Base-by-base conservation (phyloP, 2,888 invertebrate genomes). In the Nomada lathburiana region DNA sequence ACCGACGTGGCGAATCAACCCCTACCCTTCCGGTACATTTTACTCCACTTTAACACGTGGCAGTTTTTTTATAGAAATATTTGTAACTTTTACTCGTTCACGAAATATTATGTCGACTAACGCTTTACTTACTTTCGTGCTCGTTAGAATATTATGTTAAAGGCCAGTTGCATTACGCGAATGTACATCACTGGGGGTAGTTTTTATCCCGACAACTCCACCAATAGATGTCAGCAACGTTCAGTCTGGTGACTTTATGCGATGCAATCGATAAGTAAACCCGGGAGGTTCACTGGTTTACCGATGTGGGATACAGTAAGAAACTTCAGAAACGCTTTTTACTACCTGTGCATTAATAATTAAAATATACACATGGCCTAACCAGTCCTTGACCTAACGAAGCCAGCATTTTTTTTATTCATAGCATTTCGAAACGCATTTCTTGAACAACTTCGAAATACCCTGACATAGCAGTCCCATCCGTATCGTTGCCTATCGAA, bases 191-290 rank as follows among this genome's bases (percentile, higher is more conserved):
- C 3, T 44, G 69, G 67, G 76, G 75, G 53, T 71, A n/a, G 60
- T 62, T 74, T 76, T 67, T 16, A 20, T 59, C 13, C 36, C 29
- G 13, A 26, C 23, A 11, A 26, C 53, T 10, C 26, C 23, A 0
- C 67, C 82, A 67, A 74, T n/a, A 90, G 90, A 86, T 90, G 90
- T 87, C 90, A 84, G 86, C 65, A 86, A 82, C 77, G 47, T 88
- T 73, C 89, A 87, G 88, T 87, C 81, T 67, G 65, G 69, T 53
- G 62, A 76, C 62, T 50, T 65, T 29, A 44, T 71, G 23, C 75
- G 80, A 79, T 29, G n/a, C 47, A 60, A 64, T 88, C 86, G 87
- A 82, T 88, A 84, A 80, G 13, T n/a, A 10, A 36, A 73, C 69
- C 52, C 52, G 11, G 26, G 67, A 59, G 81, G 82, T 44, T 69